Evolutionary conservation across 1,140 invertebrate species (phyloP).

Genomic region (Diabrotica undecimpunctata): DNA sequence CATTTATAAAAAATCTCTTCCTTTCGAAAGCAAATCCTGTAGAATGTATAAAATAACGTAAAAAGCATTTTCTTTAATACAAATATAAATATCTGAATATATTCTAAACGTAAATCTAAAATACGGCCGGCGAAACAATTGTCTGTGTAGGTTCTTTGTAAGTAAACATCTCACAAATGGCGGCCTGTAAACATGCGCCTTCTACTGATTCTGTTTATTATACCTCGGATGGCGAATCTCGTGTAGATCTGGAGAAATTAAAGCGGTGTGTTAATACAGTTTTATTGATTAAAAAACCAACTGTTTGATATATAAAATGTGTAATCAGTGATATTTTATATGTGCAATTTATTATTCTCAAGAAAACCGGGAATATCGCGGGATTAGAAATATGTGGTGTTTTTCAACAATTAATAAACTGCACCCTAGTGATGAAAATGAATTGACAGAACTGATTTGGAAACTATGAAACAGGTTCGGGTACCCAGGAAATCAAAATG

Average conservation of each 20-base stretch:
- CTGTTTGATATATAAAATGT: neutral
- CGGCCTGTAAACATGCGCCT: conserved; percentile 44
- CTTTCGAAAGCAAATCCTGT: no score
- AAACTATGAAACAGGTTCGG: conserved; percentile 53
- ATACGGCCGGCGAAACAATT: conserved; percentile 38
- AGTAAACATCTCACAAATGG: conserved; percentile 33
- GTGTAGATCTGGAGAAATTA: conserved; percentile 9
- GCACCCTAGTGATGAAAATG: conserved; percentile 4
- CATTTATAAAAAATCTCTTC: no score
- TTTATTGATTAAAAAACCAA: conserved; percentile 3
- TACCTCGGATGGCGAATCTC: conserved; percentile 6
- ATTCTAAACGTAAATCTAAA: neutral
- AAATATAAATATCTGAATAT: no score
- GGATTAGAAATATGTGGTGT: conserved; percentile 8
- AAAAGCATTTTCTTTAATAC: neutral
- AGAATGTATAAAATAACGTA: no score
- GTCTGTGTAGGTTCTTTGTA: conserved; percentile 15
- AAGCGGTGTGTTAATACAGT: conserved; percentile 1
- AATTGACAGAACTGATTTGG: neutral
- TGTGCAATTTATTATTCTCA: neutral
- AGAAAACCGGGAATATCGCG: neutral
- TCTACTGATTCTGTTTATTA: conserved; percentile 12
- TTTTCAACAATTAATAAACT: conserved; percentile 4
- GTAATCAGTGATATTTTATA: neutral
- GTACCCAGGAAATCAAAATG: conserved; percentile 53